Base-by-base conservation (phyloP, 2,888 invertebrate genomes). In the Chrysodeixis includens region DNA sequence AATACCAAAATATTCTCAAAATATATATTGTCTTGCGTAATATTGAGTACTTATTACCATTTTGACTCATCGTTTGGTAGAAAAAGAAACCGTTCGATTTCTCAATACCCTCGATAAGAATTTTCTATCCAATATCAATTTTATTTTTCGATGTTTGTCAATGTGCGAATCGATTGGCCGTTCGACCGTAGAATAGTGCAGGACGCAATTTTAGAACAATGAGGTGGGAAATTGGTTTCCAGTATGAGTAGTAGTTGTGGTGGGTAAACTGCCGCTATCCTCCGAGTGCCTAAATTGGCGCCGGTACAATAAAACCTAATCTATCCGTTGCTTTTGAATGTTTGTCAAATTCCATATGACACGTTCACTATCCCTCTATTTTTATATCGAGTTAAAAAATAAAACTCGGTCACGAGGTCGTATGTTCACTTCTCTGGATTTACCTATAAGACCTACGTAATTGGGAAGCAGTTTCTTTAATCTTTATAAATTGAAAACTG, bases 141-240 rank as follows among this genome's bases (percentile, higher is more conserved):
- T 82, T 85, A 84, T 82, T 85, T 86, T 86, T 84, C 82, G 80
- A 87, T 85, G 81, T 87, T 86, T 86, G 83, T 85, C 84, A 84
- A 86, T 86, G 78, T 83, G 77, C 78, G 85, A 85, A 83, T 81
- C 75, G 81, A 83, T 83, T 83, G 82, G 83, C 82, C 84, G 83
- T 83, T 73, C 80, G 79, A 81, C 86, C 69, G 74, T 83, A 76
- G 74, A 74, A 73, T 73, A 72, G 79, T 72, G 84, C 81, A 87
- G 83, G 86, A 86, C 83, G 86, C 88, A 91, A 92, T 92, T 92
- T 90, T 89, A 90, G 90, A 92, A 93, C 91, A 92, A 92, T 90
- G 89, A 89, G 86, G 84, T 88, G 85, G 88, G 88, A 91, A 92
- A 92, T 93, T 91, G 92, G 87, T 89, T 92, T 88, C 86, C 59